Evolutionary conservation across 2,113 vertebrate species (phyloP).

Genomic region (Oryzias melastigma): DNA sequence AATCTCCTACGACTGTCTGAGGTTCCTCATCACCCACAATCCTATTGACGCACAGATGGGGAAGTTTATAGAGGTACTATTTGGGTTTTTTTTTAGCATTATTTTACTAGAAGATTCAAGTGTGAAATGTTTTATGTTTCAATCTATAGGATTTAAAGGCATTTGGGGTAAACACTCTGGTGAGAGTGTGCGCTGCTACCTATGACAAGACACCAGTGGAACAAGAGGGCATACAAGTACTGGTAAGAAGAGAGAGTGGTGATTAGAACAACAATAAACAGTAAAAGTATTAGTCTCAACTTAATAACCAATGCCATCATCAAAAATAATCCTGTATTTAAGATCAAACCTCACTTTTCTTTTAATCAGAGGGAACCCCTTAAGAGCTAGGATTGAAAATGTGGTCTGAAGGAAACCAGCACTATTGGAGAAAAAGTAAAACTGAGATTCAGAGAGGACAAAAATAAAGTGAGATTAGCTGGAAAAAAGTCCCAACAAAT

Average conservation of each 20-base stretch:
- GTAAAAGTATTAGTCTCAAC: no score
- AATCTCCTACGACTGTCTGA: conserved; percentile 90
- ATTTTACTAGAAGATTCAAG: neutral
- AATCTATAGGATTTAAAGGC: conserved; percentile 87
- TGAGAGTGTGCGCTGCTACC: conserved; percentile 93
- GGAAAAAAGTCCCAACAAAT: no score
- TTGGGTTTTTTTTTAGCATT: neutral
- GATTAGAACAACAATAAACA: neutral
- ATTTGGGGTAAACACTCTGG: conserved; percentile 90
- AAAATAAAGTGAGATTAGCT: no score
- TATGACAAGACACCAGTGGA: conserved; percentile 95
- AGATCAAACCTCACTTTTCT: no score
- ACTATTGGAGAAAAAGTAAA: no score
- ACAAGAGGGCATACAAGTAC: conserved; percentile 92
- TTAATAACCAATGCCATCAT: no score
- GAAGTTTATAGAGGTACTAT: conserved; percentile 92
- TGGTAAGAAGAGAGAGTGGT: conserved; percentile 77
- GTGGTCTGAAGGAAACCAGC: no score
- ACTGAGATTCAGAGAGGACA: no score
- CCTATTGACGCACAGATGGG: conserved; percentile 94
- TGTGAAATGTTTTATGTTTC: neutral
- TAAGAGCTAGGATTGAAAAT: no score
- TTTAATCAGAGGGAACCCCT: no score
- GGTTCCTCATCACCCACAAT: conserved; percentile 98
- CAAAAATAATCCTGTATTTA: no score